These are phyloP conservation scores for Synergus japonicus DNA, from an alignment of 2,888 invertebrate species.

Conservation along the genomic window DNA sequence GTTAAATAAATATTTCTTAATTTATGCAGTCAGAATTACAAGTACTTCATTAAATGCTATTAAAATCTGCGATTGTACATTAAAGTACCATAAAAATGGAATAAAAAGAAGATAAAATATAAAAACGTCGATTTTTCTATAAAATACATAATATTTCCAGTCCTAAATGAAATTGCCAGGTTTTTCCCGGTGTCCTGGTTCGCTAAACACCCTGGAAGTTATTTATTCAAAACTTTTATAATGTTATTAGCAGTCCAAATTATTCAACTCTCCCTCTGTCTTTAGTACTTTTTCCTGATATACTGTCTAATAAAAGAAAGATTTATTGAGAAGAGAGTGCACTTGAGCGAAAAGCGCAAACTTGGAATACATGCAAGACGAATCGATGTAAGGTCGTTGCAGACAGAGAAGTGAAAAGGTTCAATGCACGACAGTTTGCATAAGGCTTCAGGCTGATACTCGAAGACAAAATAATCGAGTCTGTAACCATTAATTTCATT, in stretches of 20 bases:
- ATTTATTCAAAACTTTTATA: conserved; percentile 2
- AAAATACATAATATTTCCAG: too few relatives aligned
- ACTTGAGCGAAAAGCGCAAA: conserved; percentile 36
- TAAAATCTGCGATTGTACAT: too few relatives aligned
- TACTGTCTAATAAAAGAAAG: background rate
- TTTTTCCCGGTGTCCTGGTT: too few relatives aligned
- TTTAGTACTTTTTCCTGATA: conserved; percentile 1
- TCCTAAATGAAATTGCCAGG: too few relatives aligned
- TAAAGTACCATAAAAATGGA: too few relatives aligned
- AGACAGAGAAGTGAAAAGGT: conserved; percentile 28
- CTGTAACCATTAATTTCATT: conserved; percentile 20
- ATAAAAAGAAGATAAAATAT: too few relatives aligned
- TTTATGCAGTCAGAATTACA: too few relatives aligned
- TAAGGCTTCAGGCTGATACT: conserved; percentile 26
- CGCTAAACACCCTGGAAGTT: too few relatives aligned
- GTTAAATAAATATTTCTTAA: too few relatives aligned
- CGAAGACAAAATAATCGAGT: conserved; percentile 23
- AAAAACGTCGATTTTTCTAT: too few relatives aligned
- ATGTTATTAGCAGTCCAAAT: conserved; percentile 30
- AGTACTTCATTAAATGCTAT: too few relatives aligned
- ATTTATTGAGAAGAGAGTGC: conserved; percentile 16
- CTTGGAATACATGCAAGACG: conserved; percentile 19
- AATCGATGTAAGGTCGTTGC: conserved; percentile 34
- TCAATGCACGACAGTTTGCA: conserved; percentile 35
- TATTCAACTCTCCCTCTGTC: conserved; percentile 36